These are phyloP conservation scores for Ganaspis brasiliensis DNA, from an alignment of 2,888 invertebrate species.

Conservation along the genomic window DNA sequence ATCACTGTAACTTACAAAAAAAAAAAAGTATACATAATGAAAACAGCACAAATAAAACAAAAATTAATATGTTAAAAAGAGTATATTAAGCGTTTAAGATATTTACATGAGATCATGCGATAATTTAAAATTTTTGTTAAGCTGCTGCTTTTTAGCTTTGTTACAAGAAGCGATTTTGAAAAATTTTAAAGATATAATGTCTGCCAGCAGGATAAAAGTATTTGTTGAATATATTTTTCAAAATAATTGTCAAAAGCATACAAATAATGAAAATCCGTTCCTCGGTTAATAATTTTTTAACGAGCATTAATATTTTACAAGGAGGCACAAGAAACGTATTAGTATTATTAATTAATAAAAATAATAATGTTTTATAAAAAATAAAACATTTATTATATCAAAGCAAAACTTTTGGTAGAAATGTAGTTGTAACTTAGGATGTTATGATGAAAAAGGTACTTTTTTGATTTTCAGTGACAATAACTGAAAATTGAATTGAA, in stretches of 20 bases:
- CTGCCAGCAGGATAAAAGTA: background rate
- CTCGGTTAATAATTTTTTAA: background rate
- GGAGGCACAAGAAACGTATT: no score
- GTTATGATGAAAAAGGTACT: background rate
- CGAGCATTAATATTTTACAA: no score
- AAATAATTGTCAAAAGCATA: background rate
- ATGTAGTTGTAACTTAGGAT: background rate
- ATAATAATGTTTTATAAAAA: slow-evolving; percentile 2
- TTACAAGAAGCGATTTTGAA: background rate
- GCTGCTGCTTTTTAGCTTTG: background rate
- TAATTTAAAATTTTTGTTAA: background rate
- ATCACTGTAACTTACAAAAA: background rate
- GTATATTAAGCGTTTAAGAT: background rate
- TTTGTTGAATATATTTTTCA: background rate
- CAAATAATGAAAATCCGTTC: background rate
- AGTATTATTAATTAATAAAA: background rate
- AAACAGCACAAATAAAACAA: slow-evolving; percentile 20
- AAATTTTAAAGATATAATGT: background rate
- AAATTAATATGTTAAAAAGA: slow-evolving; percentile 1
- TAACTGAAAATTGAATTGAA: background rate
- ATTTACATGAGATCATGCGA: slow-evolving; percentile 38
- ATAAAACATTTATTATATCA: background rate
- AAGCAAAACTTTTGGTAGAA: slow-evolving; percentile 14
- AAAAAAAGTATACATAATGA: background rate
- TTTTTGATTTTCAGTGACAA: slow-evolving; percentile 13